Evolutionary conservation across 1,140 invertebrate species (phyloP).

Genomic region (Globodera rostochiensis): DNA sequence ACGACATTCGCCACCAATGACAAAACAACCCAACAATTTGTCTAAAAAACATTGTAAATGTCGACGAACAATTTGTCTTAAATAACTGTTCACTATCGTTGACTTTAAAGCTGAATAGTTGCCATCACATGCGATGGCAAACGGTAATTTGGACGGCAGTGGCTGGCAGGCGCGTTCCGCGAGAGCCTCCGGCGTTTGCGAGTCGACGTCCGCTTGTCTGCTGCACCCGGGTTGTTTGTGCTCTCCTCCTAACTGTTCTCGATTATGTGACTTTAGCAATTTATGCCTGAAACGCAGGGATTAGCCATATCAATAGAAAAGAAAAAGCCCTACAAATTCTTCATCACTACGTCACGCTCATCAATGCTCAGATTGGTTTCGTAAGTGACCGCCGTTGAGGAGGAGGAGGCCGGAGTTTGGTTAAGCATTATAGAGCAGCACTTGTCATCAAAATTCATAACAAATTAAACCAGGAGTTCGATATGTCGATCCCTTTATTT

Average conservation of each 20-base stretch:
- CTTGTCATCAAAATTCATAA: neutral
- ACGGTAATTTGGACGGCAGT: neutral
- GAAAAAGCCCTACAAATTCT: neutral
- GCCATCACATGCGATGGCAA: neutral
- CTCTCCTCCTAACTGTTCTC: neutral
- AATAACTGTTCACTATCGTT: slow-evolving; percentile 14
- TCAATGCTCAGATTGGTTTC: slow-evolving; percentile 1
- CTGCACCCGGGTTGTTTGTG: slow-evolving; percentile 17
- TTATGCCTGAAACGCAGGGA: neutral
- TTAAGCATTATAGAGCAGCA: neutral
- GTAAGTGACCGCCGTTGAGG: neutral
- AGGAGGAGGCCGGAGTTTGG: neutral
- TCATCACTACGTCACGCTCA: slow-evolving; percentile 19
- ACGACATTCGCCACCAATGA: slow-evolving; percentile 30
- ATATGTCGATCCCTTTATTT: too few species aligned
- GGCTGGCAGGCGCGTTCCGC: neutral
- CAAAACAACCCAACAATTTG: slow-evolving; percentile 18
- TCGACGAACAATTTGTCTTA: neutral
- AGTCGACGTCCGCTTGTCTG: neutral
- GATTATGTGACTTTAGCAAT: slow-evolving; percentile 19
- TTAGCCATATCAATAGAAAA: neutral
- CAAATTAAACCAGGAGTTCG: neutral
- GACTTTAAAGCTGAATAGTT: slow-evolving; percentile 20
- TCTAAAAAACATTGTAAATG: neutral
- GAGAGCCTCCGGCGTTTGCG: neutral